Evolutionary conservation across 2,888 invertebrate species (phyloP), one percentile per base, ranked within the genome.

Genomic region (Athetis lepigone): DNA sequence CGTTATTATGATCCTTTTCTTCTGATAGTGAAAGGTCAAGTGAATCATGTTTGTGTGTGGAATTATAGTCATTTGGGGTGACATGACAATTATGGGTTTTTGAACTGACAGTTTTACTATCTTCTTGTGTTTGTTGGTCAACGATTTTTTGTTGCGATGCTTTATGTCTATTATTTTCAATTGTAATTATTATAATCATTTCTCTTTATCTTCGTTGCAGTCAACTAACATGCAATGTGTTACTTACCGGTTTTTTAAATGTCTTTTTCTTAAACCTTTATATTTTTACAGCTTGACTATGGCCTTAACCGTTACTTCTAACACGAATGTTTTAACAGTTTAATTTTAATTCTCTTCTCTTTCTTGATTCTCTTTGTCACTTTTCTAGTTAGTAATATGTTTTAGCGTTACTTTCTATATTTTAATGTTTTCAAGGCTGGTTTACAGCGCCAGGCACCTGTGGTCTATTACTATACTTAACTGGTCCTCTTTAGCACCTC

Each of bases 21-120:
- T 68, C 45, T 40, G 81, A 79, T 79, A 68, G 45, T 58, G 56
- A 80, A 79, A 79, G 79, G 81, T 79, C 67, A 80, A 72, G 61
- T 70, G 68, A 64, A 50, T 59, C 42, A 62, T 51, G 40, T 13
- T 49, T 23, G 47, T 43, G 13, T 39, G 52, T 56, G 9, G 57
- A 65, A 55, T 65, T 61, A 70, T 11, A 42, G 50, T n/a, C 16
- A 50, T 52, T 51, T 40, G 29, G 27, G 19, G 27, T 43, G 63
- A 43, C 46, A 45, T 59, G 58, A 56, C 39, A 36, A 64, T 60
- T 33, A 46, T 51, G 5, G 25, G 13, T 21, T 47, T 40, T 33
- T 2, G n/a, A 16, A 18, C 36, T 68, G 50, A 19, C 37, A 43
- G 27, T 45, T 45, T 36, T 36, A 23, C 25, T 23, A n/a, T 36